Evolutionary conservation across 2,113 vertebrate species (phyloP).

Genomic region (Neopipo cinnamomea): DNA sequence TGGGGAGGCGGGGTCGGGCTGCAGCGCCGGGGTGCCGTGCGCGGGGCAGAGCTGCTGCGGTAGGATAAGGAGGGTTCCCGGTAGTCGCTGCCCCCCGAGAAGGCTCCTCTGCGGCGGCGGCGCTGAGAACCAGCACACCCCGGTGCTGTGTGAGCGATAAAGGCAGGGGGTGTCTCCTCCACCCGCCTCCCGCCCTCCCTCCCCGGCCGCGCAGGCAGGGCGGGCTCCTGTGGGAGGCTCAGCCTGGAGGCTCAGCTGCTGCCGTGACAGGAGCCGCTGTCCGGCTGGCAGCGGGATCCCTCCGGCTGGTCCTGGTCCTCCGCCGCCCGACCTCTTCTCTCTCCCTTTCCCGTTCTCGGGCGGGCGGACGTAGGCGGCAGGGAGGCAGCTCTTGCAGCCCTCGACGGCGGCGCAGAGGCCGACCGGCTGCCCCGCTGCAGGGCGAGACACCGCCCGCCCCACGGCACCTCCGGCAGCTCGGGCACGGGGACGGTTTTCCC

Average conservation of each 20-base stretch:
- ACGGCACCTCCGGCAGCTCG: not conserved
- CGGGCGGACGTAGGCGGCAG: not conserved
- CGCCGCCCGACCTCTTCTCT: not conserved
- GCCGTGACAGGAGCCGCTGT: not conserved
- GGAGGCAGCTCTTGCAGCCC: not conserved
- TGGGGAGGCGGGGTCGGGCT: not conserved
- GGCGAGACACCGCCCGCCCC: not conserved
- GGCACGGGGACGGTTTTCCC: not conserved
- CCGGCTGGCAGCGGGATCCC: accelerated
- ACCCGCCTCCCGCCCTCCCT: not conserved
- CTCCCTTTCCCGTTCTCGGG: too few species aligned
- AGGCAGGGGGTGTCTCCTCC: not conserved
- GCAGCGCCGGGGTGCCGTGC: too few species aligned
- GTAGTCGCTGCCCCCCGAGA: not conserved
- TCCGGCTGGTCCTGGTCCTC: not conserved
- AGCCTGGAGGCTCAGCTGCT: accelerated
- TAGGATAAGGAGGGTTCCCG: not conserved
- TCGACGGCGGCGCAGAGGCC: not conserved
- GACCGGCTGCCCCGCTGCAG: not conserved
- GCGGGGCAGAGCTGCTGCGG: not conserved
- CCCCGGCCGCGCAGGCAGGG: not conserved
- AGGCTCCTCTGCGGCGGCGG: not conserved
- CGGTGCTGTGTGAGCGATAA: not conserved
- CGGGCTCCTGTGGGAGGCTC: not conserved
- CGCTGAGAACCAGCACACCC: not conserved